These are phyloP conservation scores for Nyctereutes procyonoides DNA, from an alignment of 2,113 vertebrate species.

Conservation along the genomic window DNA sequence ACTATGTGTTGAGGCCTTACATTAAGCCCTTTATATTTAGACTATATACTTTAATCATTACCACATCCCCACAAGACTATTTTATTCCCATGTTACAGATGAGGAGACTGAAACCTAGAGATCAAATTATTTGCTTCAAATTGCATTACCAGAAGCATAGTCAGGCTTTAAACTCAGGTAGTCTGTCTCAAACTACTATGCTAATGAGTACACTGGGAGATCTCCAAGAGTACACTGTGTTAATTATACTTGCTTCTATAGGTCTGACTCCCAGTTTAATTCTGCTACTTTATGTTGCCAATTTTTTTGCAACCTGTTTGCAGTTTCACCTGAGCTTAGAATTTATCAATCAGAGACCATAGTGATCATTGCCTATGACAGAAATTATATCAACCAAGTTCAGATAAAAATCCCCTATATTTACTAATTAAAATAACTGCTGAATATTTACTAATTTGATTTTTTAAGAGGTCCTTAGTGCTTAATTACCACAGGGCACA, in stretches of 20 bases:
- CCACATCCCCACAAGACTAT: neutral
- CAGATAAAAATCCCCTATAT: neutral
- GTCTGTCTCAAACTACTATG: neutral
- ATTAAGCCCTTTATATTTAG: neutral
- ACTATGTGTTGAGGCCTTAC: neutral
- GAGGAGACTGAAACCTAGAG: neutral
- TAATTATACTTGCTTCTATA: neutral
- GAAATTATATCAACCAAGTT: slow-evolving; percentile 16
- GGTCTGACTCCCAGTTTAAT: neutral
- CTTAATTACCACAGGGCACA: neutral
- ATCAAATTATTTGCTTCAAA: neutral
- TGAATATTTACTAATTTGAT: slow-evolving; percentile 8
- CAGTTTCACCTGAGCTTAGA: slow-evolving; percentile 26
- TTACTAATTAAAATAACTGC: neutral
- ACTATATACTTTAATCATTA: neutral
- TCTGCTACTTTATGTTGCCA: neutral
- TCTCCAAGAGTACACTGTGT: neutral
- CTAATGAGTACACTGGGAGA: neutral
- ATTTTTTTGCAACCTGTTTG: neutral
- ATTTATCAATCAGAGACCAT: neutral
- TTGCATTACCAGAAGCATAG: neutral
- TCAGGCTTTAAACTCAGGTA: neutral
- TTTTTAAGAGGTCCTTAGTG: neutral
- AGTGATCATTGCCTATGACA: neutral
- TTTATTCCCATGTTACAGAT: neutral